Base-by-base conservation (phyloP, 2,888 invertebrate genomes). In the Seira musarum region DNA sequence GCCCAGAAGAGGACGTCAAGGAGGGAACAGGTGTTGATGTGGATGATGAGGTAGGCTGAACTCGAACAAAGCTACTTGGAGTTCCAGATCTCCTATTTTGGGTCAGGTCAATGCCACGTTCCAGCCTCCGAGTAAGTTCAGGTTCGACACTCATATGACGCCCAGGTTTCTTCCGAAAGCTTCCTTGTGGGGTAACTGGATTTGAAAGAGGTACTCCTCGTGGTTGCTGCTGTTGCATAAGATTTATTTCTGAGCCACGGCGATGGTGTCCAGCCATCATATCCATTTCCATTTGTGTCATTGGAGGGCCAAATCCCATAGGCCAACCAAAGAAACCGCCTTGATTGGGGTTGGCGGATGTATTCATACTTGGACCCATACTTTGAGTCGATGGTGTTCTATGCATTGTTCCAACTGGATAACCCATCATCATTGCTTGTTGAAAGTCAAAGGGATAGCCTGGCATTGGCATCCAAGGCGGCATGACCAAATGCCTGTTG, bases 121-220 rank as follows among this genome's bases (percentile, higher is more conserved):
- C 73, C 15, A 73, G 30, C 21, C 80, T 60, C 2, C 74, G 60
- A 3, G 74, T 68, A n/a, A 80, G 35, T 22, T 80, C 80, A 6
- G 80, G 80, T 30, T 80, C 80, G 0, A 80, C 80, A n/a, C 79
- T 79, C 79, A 79, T 79, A n/a, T 79, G 73, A 1, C 79, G 53
- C 10, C 73, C 73, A 6, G 63, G 21, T 60, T 84, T 84, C 57
- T 82, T 82, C 22, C 84, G 21, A 25, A 84, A 84, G 68, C 84
- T 84, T n/a, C 84, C 84, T 40, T 84, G 84, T 1, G 84, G 84
- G 3, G 84, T 84, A 13, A 84, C 84, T 53, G 84, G 84, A 40
- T 82, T 80, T 1, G 84, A 84, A 15, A 82, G 81, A n/a, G 82
- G 82, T n/a, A 84, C 82, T 22, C 60, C 60, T 17, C 76, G 71